phyloP scores from a whole-genome alignment of 2,113 vertebrate species.

The Platysteira castanea region DNA sequence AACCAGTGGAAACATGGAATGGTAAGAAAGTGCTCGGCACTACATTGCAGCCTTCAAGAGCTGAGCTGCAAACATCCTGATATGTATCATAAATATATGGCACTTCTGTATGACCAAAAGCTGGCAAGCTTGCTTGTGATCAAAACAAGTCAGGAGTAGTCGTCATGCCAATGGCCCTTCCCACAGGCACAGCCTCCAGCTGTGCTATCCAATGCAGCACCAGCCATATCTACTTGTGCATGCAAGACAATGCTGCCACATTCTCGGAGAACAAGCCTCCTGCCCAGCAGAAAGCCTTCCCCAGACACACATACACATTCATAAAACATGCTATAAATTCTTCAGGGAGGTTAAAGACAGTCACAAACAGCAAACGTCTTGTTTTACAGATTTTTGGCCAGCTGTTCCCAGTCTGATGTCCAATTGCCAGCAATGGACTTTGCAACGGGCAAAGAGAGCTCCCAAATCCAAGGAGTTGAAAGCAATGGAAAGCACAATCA shows the following conservation, averaged over 20 bases:
- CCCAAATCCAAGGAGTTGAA: not conserved
- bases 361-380: not conserved
- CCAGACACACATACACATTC: conserved; percentile 11
- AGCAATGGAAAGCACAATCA: conserved; percentile 33
- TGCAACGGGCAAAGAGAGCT: not conserved
- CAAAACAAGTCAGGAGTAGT: conserved; percentile 3
- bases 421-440: conserved; percentile 53
- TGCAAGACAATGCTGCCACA: conserved; percentile 51
- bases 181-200: conserved; percentile 1
- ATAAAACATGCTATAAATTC: conserved; percentile 32
- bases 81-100: conserved; percentile 72
- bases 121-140: conserved; percentile 44
- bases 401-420: conserved; percentile 29
- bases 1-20: conserved; percentile 44
- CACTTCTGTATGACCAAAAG: conserved; percentile 51
- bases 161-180: conserved; percentile 12
- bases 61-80: conserved; percentile 54
- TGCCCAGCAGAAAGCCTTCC: conserved; percentile 24
- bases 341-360: conserved; percentile 6
- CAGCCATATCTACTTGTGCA: conserved; percentile 10
- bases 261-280: not conserved
- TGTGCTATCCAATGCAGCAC: not conserved
- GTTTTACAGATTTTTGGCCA: conserved; percentile 25
- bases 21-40: conserved; percentile 65
- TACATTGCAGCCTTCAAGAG: conserved; percentile 32